These are phyloP conservation scores for Syndactyla subalaris DNA, from an alignment of 2,797 vertebrate species.

Conservation along the genomic window DNA sequence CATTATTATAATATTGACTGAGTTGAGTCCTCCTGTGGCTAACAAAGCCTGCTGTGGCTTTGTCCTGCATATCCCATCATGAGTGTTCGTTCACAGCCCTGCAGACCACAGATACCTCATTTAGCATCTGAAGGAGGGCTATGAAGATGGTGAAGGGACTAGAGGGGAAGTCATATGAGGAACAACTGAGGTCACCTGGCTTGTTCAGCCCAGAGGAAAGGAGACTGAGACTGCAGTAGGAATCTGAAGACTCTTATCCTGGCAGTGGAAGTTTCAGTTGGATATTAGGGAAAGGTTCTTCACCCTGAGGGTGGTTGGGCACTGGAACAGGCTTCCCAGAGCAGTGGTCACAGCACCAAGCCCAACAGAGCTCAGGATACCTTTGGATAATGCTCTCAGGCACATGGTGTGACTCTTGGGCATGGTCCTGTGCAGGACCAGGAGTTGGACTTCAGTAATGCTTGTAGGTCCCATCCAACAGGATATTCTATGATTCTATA, in stretches of 20 bases:
- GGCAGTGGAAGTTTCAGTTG: background rate
- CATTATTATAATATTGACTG: background rate
- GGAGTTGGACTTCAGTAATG: background rate
- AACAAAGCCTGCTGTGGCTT: background rate
- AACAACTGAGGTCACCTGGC: background rate
- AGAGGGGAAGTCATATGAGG: background rate
- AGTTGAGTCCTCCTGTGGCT: background rate
- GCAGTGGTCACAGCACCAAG: background rate
- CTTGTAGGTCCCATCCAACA: background rate
- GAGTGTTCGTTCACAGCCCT: background rate
- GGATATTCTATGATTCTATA: background rate
- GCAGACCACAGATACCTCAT: background rate
- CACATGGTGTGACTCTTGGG: background rate
- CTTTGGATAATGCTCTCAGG: accelerated
- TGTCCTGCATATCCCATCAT: background rate
- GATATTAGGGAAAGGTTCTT: background rate
- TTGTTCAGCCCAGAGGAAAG: background rate
- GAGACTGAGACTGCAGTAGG: background rate
- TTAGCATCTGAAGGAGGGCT: background rate
- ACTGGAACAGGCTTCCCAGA: background rate
- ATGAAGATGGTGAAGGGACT: background rate
- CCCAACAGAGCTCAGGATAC: background rate
- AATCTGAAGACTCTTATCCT: background rate
- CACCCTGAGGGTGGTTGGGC: accelerated
- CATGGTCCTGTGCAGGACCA: background rate